Evolutionary conservation across 2,888 invertebrate species (phyloP).

Genomic region (Frankliniella intonsa): DNA sequence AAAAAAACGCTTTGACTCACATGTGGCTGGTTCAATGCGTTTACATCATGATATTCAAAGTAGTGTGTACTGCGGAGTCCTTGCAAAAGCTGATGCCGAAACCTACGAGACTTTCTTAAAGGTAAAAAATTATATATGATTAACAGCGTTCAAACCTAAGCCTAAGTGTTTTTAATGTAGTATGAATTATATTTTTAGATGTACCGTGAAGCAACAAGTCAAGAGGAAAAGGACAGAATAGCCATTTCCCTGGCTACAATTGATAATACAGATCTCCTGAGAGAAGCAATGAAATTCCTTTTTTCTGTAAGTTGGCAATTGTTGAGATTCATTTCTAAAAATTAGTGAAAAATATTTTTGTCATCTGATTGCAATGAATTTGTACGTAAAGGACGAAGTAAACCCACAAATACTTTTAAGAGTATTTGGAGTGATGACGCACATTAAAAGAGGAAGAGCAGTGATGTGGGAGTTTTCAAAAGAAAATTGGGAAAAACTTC

Average conservation of each 20-base stretch:
- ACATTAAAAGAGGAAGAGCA: constrained; percentile 74
- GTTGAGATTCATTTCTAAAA: neutral
- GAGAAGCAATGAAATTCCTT: constrained; percentile 72
- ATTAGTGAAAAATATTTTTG: neutral
- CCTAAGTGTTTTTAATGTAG: neutral
- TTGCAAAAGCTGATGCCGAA: constrained; percentile 63
- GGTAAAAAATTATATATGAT: too few species aligned
- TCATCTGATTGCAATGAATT: neutral
- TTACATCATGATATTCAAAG: constrained; percentile 83
- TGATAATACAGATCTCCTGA: constrained; percentile 63
- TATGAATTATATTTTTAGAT: constrained; percentile 45
- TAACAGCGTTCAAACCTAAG: neutral
- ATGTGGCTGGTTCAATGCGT: constrained; percentile 55
- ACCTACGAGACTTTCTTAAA: constrained; percentile 73
- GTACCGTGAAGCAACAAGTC: constrained; percentile 78
- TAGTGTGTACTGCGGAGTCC: constrained; percentile 80
- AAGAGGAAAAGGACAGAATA: constrained; percentile 91
- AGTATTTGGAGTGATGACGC: constrained; percentile 80
- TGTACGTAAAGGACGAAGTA: constrained; percentile 68
- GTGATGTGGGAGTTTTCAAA: constrained; percentile 89
- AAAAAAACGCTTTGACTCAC: constrained; percentile 58
- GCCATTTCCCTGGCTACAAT: constrained; percentile 78
- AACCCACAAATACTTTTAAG: constrained; percentile 87
- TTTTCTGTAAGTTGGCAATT: constrained; percentile 61
- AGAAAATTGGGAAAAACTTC: constrained; percentile 71